Conservation (phyloP, 37 sponge, comb jelly and placozoan genomes). For the Beroe forskalii region DNA sequence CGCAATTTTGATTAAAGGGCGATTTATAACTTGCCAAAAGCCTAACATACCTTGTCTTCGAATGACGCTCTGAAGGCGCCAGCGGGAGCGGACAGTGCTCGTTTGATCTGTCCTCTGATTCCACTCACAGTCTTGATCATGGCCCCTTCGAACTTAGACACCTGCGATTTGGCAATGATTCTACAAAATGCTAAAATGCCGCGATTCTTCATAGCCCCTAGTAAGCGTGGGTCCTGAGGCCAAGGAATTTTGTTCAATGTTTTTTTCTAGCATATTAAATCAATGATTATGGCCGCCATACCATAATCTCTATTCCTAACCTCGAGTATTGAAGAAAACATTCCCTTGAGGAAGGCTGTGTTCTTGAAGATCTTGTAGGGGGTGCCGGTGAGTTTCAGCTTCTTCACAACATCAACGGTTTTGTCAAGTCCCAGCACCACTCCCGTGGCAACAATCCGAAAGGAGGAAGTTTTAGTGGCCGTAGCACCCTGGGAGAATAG, state of each 20-base stretch:
- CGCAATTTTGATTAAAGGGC: no score
- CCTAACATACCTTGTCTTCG: constrained; percentile 83
- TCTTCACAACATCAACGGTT: constrained; percentile 85
- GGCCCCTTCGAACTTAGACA: constrained; percentile 87
- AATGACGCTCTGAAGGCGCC: constrained; percentile 96
- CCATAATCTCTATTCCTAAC: no score
- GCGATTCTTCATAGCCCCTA: no score
- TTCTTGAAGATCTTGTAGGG: constrained; percentile 99
- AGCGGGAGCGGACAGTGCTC: constrained; percentile 73
- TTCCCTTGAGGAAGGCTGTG: constrained; percentile 95
- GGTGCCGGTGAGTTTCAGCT: constrained; percentile 85
- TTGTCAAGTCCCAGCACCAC: constrained; percentile 83
- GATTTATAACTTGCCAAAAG: no score
- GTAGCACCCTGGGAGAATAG: constrained; percentile 60
- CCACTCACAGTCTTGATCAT: constrained; percentile 89
- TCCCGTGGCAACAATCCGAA: constrained; percentile 90
- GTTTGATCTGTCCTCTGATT: constrained; percentile 92
- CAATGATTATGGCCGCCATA: no score
- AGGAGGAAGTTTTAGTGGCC: constrained; percentile 59
- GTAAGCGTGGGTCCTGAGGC: no score
- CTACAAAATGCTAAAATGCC: no score
- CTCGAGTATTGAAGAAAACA: constrained; percentile 89
- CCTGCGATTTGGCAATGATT: no score
- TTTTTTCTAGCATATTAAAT: no score
- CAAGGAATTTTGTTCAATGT: no score